Evolutionary conservation across 2,797 vertebrate genomes (phyloP).

Genomic region (Tragelaphus eurycerus): DNA sequence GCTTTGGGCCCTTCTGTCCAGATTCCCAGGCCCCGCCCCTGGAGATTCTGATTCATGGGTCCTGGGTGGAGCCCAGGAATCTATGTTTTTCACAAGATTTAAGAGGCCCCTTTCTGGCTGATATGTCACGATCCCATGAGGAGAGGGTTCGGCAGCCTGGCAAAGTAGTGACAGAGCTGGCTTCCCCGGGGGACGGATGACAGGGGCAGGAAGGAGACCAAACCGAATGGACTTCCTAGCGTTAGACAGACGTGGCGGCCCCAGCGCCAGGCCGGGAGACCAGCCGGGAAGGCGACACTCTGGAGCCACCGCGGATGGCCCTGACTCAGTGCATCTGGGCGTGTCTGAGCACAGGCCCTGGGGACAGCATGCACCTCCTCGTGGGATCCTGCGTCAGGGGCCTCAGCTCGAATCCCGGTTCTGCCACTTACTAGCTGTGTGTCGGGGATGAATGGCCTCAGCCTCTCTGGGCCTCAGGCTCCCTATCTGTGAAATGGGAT

Average conservation of each 20-base stretch:
- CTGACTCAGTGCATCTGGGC: conserved; percentile 9
- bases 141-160: conserved; percentile 13
- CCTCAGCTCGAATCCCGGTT: conserved; percentile 27
- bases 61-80: conserved; percentile 69
- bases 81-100: conserved; percentile 70
- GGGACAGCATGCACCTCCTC: neutral
- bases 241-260: neutral
- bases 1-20: conserved; percentile 2
- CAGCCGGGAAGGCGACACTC: conserved; percentile 42
- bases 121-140: neutral
- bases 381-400: neutral
- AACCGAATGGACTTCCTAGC: conserved; percentile 42
- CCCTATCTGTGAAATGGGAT: neutral
- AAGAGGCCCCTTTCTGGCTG: conserved; percentile 55
- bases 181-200: conserved; percentile 28
- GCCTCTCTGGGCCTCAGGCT: neutral
- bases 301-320: conserved; percentile 18
- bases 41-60: conserved; percentile 74
- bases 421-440: neutral
- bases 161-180: neutral
- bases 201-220: conserved; percentile 57
- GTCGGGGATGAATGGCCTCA: neutral
- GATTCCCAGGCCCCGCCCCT: conserved; percentile 74
- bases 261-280: conserved; percentile 35
- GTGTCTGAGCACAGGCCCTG: conserved; percentile 29